Evolutionary conservation across 1,140 invertebrate species (phyloP), one percentile per base, ranked within the genome.

Genomic region (Rhynchophorus ferrugineus): DNA sequence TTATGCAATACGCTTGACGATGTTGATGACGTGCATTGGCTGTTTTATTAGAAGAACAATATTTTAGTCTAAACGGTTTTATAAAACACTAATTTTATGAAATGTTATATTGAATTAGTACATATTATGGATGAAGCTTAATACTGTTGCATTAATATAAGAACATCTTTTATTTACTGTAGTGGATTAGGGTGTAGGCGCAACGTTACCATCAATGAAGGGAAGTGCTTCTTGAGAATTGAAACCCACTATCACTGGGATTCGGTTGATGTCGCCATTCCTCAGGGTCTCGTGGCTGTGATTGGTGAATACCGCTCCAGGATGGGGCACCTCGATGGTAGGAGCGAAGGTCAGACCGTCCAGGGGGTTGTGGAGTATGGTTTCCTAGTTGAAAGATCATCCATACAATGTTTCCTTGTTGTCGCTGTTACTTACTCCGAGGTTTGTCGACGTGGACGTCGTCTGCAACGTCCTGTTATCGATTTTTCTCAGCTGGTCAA

Each of bases 241-340:
- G 18, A 57, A 54, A 9, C 65, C 65, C 13, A 67, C 46, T 11
- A 67, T 54, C 6, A 57, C 46, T 11, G 65, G 61, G 20, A 67
- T 52, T 33, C 58, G 48, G 43, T 58, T 53, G 48, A 64, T 62
- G 18, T 60, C 45, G 21, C 63, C 63, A 13, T 55, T 44, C 36
- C 24, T 42, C 20, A 67, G 37, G 21, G 59, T 19, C 45, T 59
- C 54, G 35, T 67, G 58, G 41, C 57, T 61, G 13, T 61, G 50
- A 21, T 55, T 57, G 0, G 49, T 54, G 22, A 67, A 41, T 21
- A 64, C 48, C 7, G 65, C 65, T 18, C 52, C 57, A 17, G 49
- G 42, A 50, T 64, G 60, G 14, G 54, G 11, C 14, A 57, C 58
- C 59, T 67, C 65, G 0, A 57, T 49, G 14, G 44, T 59, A 7